These are phyloP conservation scores for Lasioglossum calceatum DNA, from an alignment of 2,888 invertebrate species.

Conservation along the genomic window DNA sequence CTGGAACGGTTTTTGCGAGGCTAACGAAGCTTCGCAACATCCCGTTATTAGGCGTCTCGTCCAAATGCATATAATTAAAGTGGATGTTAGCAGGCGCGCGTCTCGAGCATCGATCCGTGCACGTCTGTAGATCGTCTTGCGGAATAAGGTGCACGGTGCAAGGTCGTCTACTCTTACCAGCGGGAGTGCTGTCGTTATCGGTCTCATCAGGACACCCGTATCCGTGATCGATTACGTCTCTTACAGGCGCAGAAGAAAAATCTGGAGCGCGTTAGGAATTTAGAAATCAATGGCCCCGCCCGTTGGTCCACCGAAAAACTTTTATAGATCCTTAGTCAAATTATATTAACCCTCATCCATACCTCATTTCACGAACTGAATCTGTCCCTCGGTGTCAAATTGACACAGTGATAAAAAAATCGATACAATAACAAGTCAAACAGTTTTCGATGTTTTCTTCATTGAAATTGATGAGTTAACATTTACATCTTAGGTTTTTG, in stretches of 20 bases:
- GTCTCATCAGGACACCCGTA: constrained; percentile 38
- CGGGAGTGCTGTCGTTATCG: constrained; percentile 45
- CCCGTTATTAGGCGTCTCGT: constrained; percentile 29
- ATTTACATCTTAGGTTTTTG: no score
- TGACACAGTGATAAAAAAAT: no score
- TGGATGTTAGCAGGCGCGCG: constrained; percentile 19
- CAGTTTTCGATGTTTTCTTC: no score
- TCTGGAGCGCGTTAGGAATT: constrained; percentile 46
- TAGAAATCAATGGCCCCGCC: not conserved
- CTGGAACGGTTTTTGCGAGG: constrained; percentile 46
- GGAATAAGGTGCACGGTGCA: constrained; percentile 59
- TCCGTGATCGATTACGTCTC: constrained; percentile 48
- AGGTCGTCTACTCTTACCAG: constrained; percentile 62
- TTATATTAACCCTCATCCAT: no score
- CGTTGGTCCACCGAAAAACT: no score
- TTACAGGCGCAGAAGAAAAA: constrained; percentile 1
- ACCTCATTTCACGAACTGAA: no score
- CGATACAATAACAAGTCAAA: no score
- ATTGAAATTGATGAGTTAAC: no score
- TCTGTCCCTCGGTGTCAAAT: no score
- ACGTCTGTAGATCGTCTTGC: constrained; percentile 45
- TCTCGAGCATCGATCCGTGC: constrained; percentile 42
- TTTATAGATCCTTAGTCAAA: no score
- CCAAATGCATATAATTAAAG: constrained; percentile 41
- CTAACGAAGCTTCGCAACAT: constrained; percentile 41